Evolutionary conservation across 2,113 vertebrate genomes (phyloP), one percentile per base, ranked within the genome.

Genomic region (Scophthalmus maximus): DNA sequence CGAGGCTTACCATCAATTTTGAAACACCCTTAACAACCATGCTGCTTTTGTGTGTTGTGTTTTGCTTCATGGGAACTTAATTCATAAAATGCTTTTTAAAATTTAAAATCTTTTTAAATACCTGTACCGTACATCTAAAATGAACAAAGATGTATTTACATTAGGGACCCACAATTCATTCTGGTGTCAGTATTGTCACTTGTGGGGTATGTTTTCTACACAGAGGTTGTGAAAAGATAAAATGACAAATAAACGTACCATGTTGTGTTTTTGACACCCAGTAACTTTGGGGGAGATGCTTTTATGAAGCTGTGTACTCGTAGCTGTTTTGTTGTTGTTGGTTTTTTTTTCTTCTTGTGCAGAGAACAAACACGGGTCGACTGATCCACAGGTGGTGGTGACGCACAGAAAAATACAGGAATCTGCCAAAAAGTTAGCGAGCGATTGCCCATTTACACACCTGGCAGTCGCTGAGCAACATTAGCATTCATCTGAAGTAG

Each of bases 401-500:
- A n/a, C n/a, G n/a, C 4, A 8, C 30, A 38, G 7, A 38, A 38
- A 38, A 38, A 38, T 38, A 12, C 6, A 38, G 3, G 11, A 7
- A 38, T 32, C 8, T 32, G 4, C 30, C n/a, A n/a, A 32, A 42
- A 12, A 42, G 38, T 27, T 29, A 38, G 42, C 36, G 2, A 36
- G 25, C 49, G 9, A 29, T 14, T 9, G 25, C 55, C 44, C 18
- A 1, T 46, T 18, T 38, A 38, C 38, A 26, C 55, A 78, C 12
- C 10, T 14, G 20, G 42, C 25, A 20, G 15, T 62, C 26, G 29
- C 51, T 0, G 51, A 53, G 17, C 51, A 30, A 42, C n/a, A 51
- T 68, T 18, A 63, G 34, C n/a, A 68, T 79, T 42, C 9, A 23
- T n/a, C 42, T 49, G 26, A 49, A 60, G 44, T 2, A 15, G 42